phyloP scores from a whole-genome alignment of 2,888 invertebrate species.

The Silvanus unidentatus region DNA sequence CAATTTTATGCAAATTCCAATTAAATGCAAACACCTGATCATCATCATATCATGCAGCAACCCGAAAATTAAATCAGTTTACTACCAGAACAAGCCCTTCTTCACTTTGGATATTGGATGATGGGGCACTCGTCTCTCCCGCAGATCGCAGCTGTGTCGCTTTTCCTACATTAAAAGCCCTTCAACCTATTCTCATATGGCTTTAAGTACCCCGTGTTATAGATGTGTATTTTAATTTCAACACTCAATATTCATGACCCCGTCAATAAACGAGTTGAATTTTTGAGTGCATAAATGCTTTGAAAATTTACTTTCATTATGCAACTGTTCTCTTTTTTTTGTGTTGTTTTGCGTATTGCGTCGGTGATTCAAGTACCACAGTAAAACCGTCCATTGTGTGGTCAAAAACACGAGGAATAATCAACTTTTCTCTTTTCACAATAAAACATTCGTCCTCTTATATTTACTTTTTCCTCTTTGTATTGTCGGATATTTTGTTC shows the following conservation, averaged over 20 bases:
- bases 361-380: no score
- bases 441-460: no score
- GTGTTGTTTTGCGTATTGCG: no score
- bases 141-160: conserved; percentile 33
- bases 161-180: conserved; percentile 28
- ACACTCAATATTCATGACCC: conserved; percentile 46
- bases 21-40: conserved; percentile 27
- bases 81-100: conserved; percentile 21
- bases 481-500: no score
- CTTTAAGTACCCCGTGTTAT: conserved; percentile 28
- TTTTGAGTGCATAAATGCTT: conserved; percentile 11
- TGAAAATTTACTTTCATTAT: no score
- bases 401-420: no score
- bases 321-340: no score
- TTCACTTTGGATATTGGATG: no score
- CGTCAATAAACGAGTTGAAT: conserved; percentile 40
- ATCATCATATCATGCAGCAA: conserved; percentile 20
- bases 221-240: conserved; percentile 43
- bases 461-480: no score
- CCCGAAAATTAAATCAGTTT: conserved; percentile 32
- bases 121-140: conserved; percentile 18
- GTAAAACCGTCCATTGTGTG: no score
- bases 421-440: no score
- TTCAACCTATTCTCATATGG: conserved; percentile 20
- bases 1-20: conserved; percentile 6